Base-by-base conservation (phyloP, 2,113 vertebrate species). In the Oreochromis tanganicae region DNA sequence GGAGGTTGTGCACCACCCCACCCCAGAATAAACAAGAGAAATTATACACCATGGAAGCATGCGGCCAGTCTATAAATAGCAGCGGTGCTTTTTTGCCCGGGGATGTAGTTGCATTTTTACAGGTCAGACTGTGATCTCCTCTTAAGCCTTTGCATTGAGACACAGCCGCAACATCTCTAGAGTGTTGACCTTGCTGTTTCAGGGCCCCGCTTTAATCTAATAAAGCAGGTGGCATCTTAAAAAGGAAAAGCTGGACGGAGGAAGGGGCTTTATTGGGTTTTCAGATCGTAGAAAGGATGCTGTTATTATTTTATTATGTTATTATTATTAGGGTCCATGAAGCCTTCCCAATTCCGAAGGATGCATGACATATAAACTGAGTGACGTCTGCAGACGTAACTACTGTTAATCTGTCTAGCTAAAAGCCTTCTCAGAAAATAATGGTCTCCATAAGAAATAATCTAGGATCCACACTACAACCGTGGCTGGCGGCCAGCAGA, bases 1-100 rank as follows among this genome's bases (percentile, higher is more conserved):
- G 86, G 81, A 92, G 91, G 88, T 91, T 92, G 82, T 82, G 87
- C 85, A 83, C 82, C 82, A 48, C 87, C 95, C 17, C 2, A 3
- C 3, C 34, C 16, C 4, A 95, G 94, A 95, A 95, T 95, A 95
- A 96, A 95, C 94, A 95, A 96, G 87, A 86, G 92, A 93, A 95
- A 95, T 96, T 93, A 93, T 92, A 92, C 95, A 94, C 82, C 88
- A 89, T 82, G 54, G 91, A 94, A 94, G 89, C 86, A 16, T 94
- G 91, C 86, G 90, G 85, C 16, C 46, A 13, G 24, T 61, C 95
- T 96, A 96, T 94, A 95, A 96, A 96, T 97, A 96, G 95, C 91
- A 89, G 90, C 80, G 16, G 34, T 75, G 85, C 32, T 63, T 78
- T 90, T 92, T 89, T 85, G 92, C 95, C 92, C 16, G 34, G 63